Evolutionary conservation across 2,113 vertebrate species (phyloP), one percentile per base, ranked within the genome.

Genomic region (Nothobranchius furzeri): DNA sequence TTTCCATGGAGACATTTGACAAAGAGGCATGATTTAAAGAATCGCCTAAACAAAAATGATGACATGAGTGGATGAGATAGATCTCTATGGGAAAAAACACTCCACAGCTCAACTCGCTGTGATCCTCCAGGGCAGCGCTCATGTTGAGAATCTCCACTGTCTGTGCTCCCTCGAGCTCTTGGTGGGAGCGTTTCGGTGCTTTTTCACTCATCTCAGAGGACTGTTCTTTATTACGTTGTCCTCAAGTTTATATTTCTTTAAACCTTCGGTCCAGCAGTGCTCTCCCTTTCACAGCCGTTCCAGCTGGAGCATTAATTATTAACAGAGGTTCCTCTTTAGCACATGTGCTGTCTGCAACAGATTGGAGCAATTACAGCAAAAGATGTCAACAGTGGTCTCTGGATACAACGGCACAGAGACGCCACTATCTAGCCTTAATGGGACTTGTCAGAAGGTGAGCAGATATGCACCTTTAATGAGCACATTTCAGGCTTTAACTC

Each of bases 351-450:
- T 14, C 35, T 12, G 15, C 20, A 1, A 61, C 71, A 73, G 63
- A 73, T 42, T n/a, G 12, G 25, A 60, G 51, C 70, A 68, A 58
- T 80, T 74, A 51, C 51, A 50, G 7, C 64, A 58, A 74, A 57
- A 65, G 36, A 53, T 68, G 60, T 68, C 62, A 70, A 57, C 66
- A 74, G 49, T 14, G 14, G 45, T 73, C 47, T 62, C 59, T 13
- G 17, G 45, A 54, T 20, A 53, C 30, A 42, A 12, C 30, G 20
- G 25, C 11, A 42, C 17, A 48, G 40, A 72, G 50, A 9, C 0
- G 0, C 8, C 3, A 30, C 37, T 42, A 59, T 56, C 25, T 37
- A 24, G 55, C 45, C 15, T 36, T 60, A 68, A 73, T 57, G 63
- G 54, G 56, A 40, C 51, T 65, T 36, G 17, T 70, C 60, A 56